These are phyloP conservation scores for Sericinus montela DNA, from an alignment of 2,888 invertebrate species.

Conservation along the genomic window DNA sequence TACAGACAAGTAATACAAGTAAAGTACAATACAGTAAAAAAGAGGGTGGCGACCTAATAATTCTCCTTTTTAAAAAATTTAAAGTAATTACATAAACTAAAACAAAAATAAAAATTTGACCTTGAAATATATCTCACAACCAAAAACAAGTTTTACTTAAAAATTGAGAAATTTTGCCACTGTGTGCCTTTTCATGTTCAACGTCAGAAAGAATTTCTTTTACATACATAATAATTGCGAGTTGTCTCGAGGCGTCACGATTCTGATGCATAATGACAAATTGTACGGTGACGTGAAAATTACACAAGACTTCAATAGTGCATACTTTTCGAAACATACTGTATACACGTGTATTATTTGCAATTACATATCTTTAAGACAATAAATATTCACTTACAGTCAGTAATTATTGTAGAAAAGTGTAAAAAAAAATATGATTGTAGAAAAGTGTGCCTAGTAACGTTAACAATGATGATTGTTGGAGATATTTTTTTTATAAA, in stretches of 20 bases:
- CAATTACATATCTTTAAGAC: conserved; percentile 15
- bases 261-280: conserved; percentile 78
- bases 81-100: no score
- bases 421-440: no score
- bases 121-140: neutral
- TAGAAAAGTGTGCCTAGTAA: no score
- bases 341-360: conserved; percentile 25
- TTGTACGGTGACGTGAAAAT: conserved; percentile 77
- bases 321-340: conserved; percentile 28
- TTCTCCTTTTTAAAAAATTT: no score
- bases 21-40: no score
- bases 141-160: neutral
- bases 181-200: conserved; percentile 48
- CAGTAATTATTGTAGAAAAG: no score
- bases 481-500: no score
- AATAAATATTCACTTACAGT: no score
- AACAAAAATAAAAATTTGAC: neutral
- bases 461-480: no score
- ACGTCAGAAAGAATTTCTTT: conserved; percentile 72
- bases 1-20: no score
- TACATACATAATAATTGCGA: conserved; percentile 78
- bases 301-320: conserved; percentile 53
- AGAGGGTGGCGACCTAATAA: no score
- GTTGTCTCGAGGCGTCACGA: conserved; percentile 78
- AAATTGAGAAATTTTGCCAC: conserved; percentile 28